Conservation (phyloP, 2,797 vertebrate species). For the Leucoraja ocellata region DNA sequence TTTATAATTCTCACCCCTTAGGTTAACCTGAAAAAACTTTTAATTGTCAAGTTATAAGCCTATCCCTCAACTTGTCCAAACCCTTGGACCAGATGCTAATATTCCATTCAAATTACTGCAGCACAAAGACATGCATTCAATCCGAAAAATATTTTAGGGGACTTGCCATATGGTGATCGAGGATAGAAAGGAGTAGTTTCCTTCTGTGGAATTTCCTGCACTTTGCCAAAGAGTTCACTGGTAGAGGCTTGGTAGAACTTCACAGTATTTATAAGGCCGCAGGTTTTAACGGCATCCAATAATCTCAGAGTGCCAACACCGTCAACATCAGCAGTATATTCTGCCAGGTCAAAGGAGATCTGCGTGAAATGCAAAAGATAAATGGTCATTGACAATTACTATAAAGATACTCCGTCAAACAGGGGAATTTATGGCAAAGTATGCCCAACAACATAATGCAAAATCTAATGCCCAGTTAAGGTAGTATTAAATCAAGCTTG, state of each 20-base stretch:
- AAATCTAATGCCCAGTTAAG: background rate
- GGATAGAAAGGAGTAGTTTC: constrained; percentile 97
- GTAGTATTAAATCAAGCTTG: background rate
- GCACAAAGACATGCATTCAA: constrained; percentile 41
- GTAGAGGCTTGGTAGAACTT: constrained; percentile 98
- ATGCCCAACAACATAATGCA: background rate
- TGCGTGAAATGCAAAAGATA: constrained; percentile 44
- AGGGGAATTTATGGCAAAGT: background rate
- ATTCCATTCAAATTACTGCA: constrained; percentile 50
- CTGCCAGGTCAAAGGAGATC: constrained; percentile 94
- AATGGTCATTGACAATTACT: background rate
- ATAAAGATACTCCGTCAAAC: background rate
- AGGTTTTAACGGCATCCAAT: constrained; percentile 89
- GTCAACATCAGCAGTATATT: constrained; percentile 94
- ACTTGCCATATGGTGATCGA: constrained; percentile 86
- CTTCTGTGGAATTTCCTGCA: constrained; percentile 93
- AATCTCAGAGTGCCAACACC: constrained; percentile 87
- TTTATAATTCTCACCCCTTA: constrained; percentile 46
- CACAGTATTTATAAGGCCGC: constrained; percentile 78
- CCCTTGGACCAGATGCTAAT: constrained; percentile 45
- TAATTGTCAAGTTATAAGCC: constrained; percentile 45
- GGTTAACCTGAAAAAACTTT: constrained; percentile 48
- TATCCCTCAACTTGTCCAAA: constrained; percentile 51
- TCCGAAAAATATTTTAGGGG: background rate
- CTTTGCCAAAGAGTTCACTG: constrained; percentile 93